These are phyloP conservation scores for Drosophila pectinifera DNA, from an alignment of 1,140 invertebrate species.

Conservation along the genomic window DNA sequence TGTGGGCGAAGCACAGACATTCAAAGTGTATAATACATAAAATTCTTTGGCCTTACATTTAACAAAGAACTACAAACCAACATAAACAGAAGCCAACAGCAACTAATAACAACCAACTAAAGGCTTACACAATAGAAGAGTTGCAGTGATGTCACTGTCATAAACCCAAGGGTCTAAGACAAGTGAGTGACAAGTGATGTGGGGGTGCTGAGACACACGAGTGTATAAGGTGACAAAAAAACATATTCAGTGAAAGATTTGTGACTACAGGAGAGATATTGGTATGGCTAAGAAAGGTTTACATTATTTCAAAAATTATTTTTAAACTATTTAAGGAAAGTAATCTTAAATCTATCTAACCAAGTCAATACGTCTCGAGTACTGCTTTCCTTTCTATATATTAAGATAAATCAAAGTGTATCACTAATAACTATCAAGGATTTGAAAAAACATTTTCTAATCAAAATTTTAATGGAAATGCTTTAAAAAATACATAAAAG, in stretches of 20 bases:
- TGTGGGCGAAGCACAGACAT: conserved; percentile 23
- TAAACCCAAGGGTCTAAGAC: background rate
- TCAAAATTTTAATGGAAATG: background rate
- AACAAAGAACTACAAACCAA: conserved; percentile 17
- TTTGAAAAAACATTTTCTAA: no score
- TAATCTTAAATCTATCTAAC: background rate
- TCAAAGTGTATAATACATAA: conserved; percentile 17
- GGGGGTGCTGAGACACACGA: background rate
- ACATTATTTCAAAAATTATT: background rate
- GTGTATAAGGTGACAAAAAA: background rate
- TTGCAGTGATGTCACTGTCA: background rate
- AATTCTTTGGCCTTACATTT: conserved; percentile 38
- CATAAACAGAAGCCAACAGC: background rate
- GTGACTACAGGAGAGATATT: background rate
- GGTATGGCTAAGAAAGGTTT: background rate
- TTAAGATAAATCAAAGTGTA: no score
- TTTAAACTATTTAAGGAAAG: background rate
- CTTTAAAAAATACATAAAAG: no score
- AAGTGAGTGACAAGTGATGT: background rate
- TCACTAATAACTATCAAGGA: background rate
- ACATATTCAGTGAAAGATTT: background rate
- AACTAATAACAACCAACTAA: conserved; percentile 14
- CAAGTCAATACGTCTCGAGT: background rate
- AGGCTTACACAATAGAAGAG: background rate
- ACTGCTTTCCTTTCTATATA: background rate